A percentile compares a stretch with the other conserved stretches of the same genome.
phyloP scores from a whole-genome alignment of 2,888 invertebrate species.

The Pachydiplax longipennis region DNA sequence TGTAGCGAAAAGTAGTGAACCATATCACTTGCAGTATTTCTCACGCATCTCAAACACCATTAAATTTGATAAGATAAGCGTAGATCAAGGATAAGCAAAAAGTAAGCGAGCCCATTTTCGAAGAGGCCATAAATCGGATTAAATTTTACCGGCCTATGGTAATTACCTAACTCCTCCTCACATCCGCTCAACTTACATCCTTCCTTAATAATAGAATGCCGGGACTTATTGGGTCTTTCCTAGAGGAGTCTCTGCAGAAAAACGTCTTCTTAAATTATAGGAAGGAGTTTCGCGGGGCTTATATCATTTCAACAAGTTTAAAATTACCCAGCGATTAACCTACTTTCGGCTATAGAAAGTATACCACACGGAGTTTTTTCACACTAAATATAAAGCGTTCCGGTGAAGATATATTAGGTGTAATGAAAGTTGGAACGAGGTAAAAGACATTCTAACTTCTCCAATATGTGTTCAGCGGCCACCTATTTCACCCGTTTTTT shows the following conservation, averaged over 20 bases:
- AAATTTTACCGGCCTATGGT: neutral
- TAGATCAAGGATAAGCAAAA: no score
- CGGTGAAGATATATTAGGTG: neutral
- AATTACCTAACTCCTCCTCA: neutral
- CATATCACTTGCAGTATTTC: no score
- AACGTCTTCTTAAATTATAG: neutral
- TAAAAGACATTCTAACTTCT: neutral
- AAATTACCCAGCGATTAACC: neutral
- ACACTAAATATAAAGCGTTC: neutral
- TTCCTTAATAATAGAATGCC: neutral
- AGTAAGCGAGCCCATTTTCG: neutral
- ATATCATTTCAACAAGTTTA: neutral
- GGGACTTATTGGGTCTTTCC: neutral
- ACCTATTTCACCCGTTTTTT: neutral
- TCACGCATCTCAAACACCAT: no score
- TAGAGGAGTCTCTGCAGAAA: neutral
- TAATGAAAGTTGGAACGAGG: neutral
- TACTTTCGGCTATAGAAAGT: neutral
- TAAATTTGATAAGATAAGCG: no score
- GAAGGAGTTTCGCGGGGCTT: neutral
- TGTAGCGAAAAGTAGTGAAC: no score
- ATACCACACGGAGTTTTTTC: neutral
- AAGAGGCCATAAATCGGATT: neutral
- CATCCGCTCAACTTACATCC: neutral
- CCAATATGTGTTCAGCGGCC: neutral